Base-by-base conservation (phyloP, 2,113 vertebrate species). In the Calonectris borealis region DNA sequence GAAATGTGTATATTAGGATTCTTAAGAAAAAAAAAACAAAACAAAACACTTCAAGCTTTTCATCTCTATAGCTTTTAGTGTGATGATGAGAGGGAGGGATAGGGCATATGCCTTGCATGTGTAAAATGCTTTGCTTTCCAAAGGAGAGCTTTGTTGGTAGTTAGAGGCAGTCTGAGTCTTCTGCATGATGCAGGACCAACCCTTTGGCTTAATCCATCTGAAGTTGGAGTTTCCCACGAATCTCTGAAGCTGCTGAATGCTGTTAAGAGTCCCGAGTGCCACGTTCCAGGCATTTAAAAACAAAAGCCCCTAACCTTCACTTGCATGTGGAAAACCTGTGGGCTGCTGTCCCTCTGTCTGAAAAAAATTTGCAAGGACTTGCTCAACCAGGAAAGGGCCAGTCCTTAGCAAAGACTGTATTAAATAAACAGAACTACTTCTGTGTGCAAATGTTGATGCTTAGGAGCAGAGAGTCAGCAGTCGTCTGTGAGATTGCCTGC, bases 21-120 rank as follows among this genome's bases (percentile, higher is more conserved):
- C 86, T 83, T 84, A 60, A 88, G 65, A 52, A 81, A 44, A 8
- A 76, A 44, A 44, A 40, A 40, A 40, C 42, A 17, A 46, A 79
- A 14, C 24, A 90, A 38, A 91, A 31, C 82, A 58, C 62, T 90
- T 68, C 2, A 72, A 31, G 65, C 93, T 94, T 97, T 96, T 96
- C 61, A 95, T 96, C 78, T 94, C 73, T 76, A 0, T 73, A 32
- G 8, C 11, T 83, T 93, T 88, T 49, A 49, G 82, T 7, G 46
- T 49, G 38, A 19, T 69, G 71, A 90, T 91, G 91, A 86, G 69
- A 89, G 64, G 62, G 71, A 93, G 51, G 83, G 52, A 42, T 16
- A 49, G 52, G 72, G n/a, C 71, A 44, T 77, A 38, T 73, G 72
- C 61, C 77, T 83, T 81, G 55, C 49, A 15, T 94, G 72, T 83